phyloP scores from a whole-genome alignment of 2,888 invertebrate species.

The Prosopocoilus inquinatus region DNA sequence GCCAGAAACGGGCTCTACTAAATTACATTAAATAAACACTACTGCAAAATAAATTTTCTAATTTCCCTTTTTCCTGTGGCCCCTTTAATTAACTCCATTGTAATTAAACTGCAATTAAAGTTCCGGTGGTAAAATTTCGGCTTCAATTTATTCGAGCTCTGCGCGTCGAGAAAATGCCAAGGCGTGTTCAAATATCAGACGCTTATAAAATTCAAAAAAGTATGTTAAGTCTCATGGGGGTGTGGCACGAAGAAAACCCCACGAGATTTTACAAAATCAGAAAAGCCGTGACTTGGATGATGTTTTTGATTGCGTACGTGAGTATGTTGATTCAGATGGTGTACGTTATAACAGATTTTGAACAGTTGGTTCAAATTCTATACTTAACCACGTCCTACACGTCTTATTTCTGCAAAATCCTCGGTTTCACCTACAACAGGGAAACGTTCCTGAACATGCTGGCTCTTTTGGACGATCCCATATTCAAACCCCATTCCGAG shows the following conservation, averaged over 20 bases:
- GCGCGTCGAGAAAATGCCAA: too few species aligned
- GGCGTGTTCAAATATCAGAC: not conserved
- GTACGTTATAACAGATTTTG: constrained; percentile 12
- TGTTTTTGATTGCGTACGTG: constrained; percentile 12
- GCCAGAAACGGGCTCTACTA: too few species aligned
- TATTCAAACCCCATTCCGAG: constrained; percentile 17
- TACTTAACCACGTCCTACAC: constrained; percentile 16
- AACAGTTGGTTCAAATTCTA: constrained; percentile 13
- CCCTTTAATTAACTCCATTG: too few species aligned
- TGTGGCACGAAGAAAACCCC: constrained; percentile 13
- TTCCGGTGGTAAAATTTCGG: too few species aligned
- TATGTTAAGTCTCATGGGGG: not conserved
- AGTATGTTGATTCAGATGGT: constrained; percentile 15
- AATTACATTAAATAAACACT: too few species aligned
- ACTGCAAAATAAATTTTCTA: too few species aligned
- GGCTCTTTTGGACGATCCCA: constrained; percentile 14
- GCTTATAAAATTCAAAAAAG: not conserved
- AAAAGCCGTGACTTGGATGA: constrained; percentile 7
- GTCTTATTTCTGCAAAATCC: constrained; percentile 17
- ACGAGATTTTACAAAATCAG: constrained; percentile 4
- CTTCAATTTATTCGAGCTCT: too few species aligned
- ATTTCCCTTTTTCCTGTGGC: too few species aligned
- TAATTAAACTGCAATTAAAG: too few species aligned
- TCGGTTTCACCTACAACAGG: constrained; percentile 15
- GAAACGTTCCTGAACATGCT: constrained; percentile 18